phyloP scores from a whole-genome alignment of 1,140 invertebrate species.

The Drosophila eugracilis region DNA sequence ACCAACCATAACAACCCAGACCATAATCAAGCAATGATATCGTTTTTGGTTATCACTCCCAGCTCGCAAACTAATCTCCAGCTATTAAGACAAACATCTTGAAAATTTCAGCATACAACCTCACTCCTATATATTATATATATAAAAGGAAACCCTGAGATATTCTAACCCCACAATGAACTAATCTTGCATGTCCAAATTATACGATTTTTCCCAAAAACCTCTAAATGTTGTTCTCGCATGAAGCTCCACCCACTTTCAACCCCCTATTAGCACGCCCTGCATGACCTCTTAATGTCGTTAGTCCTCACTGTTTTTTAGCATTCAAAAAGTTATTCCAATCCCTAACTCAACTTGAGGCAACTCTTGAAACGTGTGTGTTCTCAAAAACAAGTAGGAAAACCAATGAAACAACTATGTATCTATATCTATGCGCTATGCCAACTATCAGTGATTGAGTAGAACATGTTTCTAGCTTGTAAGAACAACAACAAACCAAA shows the following conservation, averaged over 20 bases:
- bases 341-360: conserved; percentile 5
- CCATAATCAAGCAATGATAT: conserved; percentile 36
- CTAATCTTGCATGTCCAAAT: conserved; percentile 21
- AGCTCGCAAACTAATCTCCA: conserved; percentile 33
- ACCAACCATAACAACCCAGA: conserved; percentile 22
- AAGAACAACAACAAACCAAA: conserved; percentile 37
- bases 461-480: conserved; percentile 66
- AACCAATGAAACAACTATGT: conserved; percentile 35
- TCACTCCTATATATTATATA: too few relatives aligned
- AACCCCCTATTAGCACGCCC: conserved; percentile 16
- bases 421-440: conserved; percentile 52
- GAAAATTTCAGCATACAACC: conserved; percentile 27
- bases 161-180: conserved; percentile 25
- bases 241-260: conserved; percentile 12
- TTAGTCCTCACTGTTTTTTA: conserved; percentile 26
- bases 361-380: conserved; percentile 62
- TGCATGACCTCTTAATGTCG: conserved; percentile 38
- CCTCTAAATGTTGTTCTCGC: conserved; percentile 42
- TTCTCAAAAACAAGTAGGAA: conserved; percentile 65
- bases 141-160: conserved; percentile 13
- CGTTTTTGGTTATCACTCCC: conserved; percentile 49
- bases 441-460: conserved; percentile 50
- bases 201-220: conserved; percentile 17
- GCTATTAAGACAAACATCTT: conserved; percentile 48
- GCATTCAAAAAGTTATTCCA: conserved; percentile 23